phyloP scores from a whole-genome alignment of 2,113 vertebrate genomes.

The Grammomys dolichurus region DNA sequence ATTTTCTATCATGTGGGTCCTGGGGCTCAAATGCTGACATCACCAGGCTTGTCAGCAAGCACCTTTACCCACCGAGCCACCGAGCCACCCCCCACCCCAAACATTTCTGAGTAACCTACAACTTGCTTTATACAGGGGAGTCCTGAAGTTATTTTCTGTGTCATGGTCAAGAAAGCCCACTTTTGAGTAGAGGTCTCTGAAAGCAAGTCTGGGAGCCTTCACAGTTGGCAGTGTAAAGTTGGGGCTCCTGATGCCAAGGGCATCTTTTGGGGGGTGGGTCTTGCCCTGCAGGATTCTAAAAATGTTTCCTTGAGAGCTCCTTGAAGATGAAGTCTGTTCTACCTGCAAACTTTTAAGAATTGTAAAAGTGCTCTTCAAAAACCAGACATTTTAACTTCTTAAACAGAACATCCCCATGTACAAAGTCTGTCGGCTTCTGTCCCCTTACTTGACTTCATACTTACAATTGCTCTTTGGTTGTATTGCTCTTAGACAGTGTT shows the following conservation, averaged over 20 bases:
- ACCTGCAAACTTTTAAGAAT: neutral
- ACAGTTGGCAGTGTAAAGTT: too few relatives aligned
- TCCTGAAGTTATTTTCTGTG: neutral
- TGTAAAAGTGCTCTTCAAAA: neutral
- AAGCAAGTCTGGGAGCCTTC: neutral
- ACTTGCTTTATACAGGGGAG: neutral
- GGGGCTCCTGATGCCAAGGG: neutral
- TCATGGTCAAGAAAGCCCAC: neutral
- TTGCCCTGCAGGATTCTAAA: neutral
- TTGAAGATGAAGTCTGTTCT: neutral
- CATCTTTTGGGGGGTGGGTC: neutral
- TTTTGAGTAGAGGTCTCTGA: neutral
- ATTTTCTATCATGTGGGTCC: too few relatives aligned
- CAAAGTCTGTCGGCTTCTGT: neutral
- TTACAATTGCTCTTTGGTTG: neutral
- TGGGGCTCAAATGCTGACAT: neutral
- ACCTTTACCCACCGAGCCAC: neutral
- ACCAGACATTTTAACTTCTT: neutral
- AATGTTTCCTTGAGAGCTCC: neutral
- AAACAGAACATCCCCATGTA: too few relatives aligned
- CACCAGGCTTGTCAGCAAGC: neutral
- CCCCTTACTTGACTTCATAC: too few relatives aligned
- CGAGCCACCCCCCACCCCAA: neutral
- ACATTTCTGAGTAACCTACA: neutral
- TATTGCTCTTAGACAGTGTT: neutral